phyloP scores from a whole-genome alignment of 37 sponge, comb jelly and placozoan species.

The Oopsacas minuta region DNA sequence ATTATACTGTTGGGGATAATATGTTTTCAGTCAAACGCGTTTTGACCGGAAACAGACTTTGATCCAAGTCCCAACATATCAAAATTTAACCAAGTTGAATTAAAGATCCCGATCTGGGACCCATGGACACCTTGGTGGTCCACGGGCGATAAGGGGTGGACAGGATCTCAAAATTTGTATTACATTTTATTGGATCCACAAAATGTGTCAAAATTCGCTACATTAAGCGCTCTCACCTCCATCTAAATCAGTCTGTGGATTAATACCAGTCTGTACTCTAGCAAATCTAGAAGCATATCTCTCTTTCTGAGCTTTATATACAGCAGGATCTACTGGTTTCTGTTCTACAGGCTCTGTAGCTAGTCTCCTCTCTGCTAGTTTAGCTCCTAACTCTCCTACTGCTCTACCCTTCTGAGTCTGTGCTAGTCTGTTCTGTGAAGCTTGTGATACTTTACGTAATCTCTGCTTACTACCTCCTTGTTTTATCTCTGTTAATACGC shows the following conservation, averaged over 20 bases:
- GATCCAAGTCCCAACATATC: too few relatives aligned
- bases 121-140: too few relatives aligned
- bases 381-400: not conserved
- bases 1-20: too few relatives aligned
- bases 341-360: not conserved
- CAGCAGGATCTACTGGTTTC: not conserved
- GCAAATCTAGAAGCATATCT: not conserved
- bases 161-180: too few relatives aligned
- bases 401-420: not conserved
- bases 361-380: not conserved
- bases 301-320: not conserved
- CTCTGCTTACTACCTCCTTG: constrained; percentile 4
- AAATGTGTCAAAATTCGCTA: too few relatives aligned
- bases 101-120: too few relatives aligned
- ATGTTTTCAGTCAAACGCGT: too few relatives aligned
- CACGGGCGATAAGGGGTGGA: too few relatives aligned
- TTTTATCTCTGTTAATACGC: not conserved
- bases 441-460: not conserved
- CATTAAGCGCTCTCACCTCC: not conserved
- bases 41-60: too few relatives aligned
- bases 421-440: not conserved
- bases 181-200: too few relatives aligned
- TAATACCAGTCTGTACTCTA: not conserved
- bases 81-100: too few relatives aligned
- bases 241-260: not conserved